A percentile compares a stretch with the other conserved stretches of the same genome.
Evolutionary conservation across 2,797 vertebrate genomes (phyloP).

Genomic region (Acestrorhynchus altus): DNA sequence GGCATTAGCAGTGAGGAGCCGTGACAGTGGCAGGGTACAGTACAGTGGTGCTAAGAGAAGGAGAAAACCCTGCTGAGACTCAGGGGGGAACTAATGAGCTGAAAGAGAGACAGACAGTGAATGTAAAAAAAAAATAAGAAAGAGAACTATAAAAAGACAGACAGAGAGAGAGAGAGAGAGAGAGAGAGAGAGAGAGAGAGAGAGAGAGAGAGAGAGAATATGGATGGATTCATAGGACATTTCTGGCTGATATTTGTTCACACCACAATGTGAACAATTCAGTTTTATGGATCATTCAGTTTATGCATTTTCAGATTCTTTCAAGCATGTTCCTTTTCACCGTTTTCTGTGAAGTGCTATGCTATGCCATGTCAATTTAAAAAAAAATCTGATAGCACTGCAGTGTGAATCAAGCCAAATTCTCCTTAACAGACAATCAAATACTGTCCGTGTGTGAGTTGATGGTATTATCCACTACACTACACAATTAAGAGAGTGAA

Average conservation of each 20-base stretch:
- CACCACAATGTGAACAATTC: too few relatives aligned
- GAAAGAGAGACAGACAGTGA: neutral
- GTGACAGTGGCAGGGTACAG: constrained; percentile 56
- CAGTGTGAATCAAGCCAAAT: too few relatives aligned
- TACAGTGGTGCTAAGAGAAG: constrained; percentile 49
- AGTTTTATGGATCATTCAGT: too few relatives aligned
- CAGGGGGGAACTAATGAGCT: constrained; percentile 13
- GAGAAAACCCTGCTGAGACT: constrained; percentile 10
- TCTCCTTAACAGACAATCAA: too few relatives aligned
- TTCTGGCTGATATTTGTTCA: too few relatives aligned
- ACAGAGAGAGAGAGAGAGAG: neutral
- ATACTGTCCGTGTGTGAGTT: neutral
- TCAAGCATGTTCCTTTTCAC: too few relatives aligned
- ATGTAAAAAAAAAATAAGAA: neutral
- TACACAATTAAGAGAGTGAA: neutral
- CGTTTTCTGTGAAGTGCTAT: too few relatives aligned
- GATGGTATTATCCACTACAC: neutral
- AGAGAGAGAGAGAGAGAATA: neutral
- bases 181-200: neutral
- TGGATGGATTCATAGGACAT: too few relatives aligned
- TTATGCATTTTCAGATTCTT: too few relatives aligned
- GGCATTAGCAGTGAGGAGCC: constrained; percentile 58
- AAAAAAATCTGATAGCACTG: too few relatives aligned
- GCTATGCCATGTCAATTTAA: too few relatives aligned
- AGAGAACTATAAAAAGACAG: neutral